Evolutionary conservation across 2,888 invertebrate genomes (phyloP).

Genomic region (Xestia ashworthii): DNA sequence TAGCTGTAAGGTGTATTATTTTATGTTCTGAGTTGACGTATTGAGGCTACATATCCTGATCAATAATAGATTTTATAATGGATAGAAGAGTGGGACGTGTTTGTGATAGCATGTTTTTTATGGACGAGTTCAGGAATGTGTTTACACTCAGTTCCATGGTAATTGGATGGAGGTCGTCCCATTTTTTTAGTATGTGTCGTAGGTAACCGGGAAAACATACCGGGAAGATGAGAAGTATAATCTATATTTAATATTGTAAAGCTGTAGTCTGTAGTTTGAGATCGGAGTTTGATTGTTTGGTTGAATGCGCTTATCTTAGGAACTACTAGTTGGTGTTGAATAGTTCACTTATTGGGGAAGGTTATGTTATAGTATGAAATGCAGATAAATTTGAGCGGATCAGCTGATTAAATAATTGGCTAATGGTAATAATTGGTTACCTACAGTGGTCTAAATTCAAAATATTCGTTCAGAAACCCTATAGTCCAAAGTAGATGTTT

Average conservation of each 20-base stretch:
- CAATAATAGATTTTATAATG: slow-evolving; percentile 67
- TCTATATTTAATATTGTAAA: too few species aligned
- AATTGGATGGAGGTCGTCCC: slow-evolving; percentile 11
- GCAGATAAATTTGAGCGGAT: too few species aligned
- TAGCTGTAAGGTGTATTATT: not conserved
- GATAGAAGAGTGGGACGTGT: slow-evolving; percentile 56
- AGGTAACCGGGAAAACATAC: not conserved
- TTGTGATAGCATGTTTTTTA: slow-evolving; percentile 51
- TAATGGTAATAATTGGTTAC: too few species aligned
- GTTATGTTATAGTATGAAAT: too few species aligned
- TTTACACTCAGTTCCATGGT: slow-evolving; percentile 17
- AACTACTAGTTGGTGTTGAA: too few species aligned
- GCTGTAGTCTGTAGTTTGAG: too few species aligned
- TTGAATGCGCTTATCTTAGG: too few species aligned
- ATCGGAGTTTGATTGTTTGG: too few species aligned
- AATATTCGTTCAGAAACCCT: not conserved
- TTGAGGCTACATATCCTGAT: slow-evolving; percentile 63
- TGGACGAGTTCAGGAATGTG: slow-evolving; percentile 28
- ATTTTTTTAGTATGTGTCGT: not conserved
- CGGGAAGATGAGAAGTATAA: not conserved
- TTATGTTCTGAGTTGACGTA: slow-evolving; percentile 19
- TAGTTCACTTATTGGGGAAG: too few species aligned
- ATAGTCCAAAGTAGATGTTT: not conserved
- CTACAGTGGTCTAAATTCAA: not conserved
- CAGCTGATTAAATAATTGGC: too few species aligned